A percentile compares a stretch with the other conserved stretches of the same genome.
phyloP scores from a whole-genome alignment of 35 echinoderm and acorn worm genomes.

The Strongylocentrotus purpuratus region DNA sequence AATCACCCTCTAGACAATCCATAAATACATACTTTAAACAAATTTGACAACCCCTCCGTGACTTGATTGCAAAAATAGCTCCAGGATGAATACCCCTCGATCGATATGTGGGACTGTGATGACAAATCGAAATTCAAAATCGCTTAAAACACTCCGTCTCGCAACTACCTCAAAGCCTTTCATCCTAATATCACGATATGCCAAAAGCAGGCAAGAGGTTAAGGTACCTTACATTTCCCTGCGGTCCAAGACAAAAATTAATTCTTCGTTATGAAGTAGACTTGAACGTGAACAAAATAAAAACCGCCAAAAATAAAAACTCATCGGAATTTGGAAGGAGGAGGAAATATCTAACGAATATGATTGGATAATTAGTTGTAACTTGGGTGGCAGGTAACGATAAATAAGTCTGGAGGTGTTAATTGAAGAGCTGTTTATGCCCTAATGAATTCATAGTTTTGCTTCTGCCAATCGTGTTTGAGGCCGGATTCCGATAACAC shows the following conservation, averaged over 20 bases:
- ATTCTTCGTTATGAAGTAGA: neutral
- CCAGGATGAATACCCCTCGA: neutral
- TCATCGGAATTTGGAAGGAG: slow-evolving; percentile 24
- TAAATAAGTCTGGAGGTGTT: slow-evolving; percentile 36
- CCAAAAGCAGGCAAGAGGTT: neutral
- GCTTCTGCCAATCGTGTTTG: neutral
- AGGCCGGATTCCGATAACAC: neutral
- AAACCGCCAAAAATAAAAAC: neutral
- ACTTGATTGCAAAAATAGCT: neutral
- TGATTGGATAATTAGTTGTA: slow-evolving; percentile 46
- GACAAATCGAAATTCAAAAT: neutral
- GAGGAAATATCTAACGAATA: slow-evolving; percentile 42
- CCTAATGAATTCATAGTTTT: neutral
- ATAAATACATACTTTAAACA: slow-evolving; percentile 20
- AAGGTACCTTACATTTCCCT: neutral
- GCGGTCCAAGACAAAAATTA: neutral
- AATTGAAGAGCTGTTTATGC: slow-evolving; percentile 31
- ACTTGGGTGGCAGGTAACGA: slow-evolving; percentile 21
- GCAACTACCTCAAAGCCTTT: neutral
- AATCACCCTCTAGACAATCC: neutral
- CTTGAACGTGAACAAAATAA: neutral
- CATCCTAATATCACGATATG: neutral
- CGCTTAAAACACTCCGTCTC: neutral
- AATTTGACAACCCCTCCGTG: neutral
- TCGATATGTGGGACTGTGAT: slow-evolving; percentile 31